A percentile compares a stretch with the other conserved stretches of the same genome.
Evolutionary conservation across 2,888 invertebrate genomes (phyloP).

Genomic region (Leptinotarsa tumamoca): DNA sequence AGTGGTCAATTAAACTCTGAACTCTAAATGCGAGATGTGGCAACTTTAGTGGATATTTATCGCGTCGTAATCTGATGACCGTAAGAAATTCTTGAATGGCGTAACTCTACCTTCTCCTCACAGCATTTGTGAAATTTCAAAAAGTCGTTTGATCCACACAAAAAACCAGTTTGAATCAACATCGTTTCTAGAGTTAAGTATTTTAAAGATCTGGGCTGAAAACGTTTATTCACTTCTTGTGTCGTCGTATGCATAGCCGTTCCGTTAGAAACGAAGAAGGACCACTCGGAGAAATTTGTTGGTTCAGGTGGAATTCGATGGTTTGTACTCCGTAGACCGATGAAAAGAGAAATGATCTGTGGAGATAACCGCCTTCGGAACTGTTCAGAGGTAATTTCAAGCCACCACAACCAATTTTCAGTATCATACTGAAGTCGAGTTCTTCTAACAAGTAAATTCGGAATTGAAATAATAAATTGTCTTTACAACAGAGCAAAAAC

Average conservation of each 20-base stretch:
- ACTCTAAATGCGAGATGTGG: conserved; percentile 16
- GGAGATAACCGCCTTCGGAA: no score
- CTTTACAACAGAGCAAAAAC: no score
- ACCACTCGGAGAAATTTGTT: neutral
- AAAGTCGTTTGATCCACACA: conserved; percentile 21
- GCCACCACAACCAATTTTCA: no score
- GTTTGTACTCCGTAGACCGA: neutral
- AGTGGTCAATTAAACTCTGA: conserved; percentile 21
- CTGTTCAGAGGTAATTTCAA: no score
- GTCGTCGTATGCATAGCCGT: conserved; percentile 3
- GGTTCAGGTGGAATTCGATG: neutral
- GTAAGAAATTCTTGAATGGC: conserved; percentile 22
- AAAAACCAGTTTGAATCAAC: conserved; percentile 21
- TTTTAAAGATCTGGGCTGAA: conserved; percentile 14
- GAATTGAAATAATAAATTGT: no score
- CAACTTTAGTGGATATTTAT: conserved; percentile 20
- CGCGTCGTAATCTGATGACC: conserved; percentile 18
- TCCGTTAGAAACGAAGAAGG: conserved; percentile 9
- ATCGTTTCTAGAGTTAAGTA: conserved; percentile 20
- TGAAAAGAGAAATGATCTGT: neutral
- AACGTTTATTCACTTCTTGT: conserved; percentile 15
- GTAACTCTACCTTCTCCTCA: conserved; percentile 20
- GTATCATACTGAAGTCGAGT: no score
- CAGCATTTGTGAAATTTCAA: conserved; percentile 20
- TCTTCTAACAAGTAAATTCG: no score